Conservation (phyloP, 2,113 vertebrate species). For the Lanius collurio region DNA sequence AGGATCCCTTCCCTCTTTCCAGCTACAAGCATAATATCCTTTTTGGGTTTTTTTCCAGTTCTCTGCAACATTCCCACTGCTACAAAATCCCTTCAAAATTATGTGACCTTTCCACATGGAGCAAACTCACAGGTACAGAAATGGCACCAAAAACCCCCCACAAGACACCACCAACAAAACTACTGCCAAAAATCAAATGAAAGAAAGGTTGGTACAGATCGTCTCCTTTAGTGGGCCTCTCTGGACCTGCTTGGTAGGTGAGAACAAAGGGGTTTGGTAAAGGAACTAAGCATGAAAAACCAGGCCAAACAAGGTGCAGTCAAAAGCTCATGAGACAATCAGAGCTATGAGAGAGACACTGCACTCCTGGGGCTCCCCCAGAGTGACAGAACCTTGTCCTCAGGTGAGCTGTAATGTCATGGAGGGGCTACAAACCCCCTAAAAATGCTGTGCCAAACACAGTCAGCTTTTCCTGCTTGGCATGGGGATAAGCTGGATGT, state of each 20-base stretch:
- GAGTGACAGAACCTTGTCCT: background rate
- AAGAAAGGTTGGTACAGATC: background rate
- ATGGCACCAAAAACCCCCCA: background rate
- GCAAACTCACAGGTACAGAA: background rate
- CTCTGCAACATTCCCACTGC: background rate
- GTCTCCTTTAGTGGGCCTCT: background rate
- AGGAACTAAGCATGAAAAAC: background rate
- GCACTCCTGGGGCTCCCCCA: background rate
- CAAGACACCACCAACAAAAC: background rate
- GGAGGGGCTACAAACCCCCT: background rate
- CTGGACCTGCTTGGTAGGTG: background rate
- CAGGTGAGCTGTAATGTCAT: background rate
- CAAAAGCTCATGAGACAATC: background rate
- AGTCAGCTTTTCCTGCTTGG: background rate
- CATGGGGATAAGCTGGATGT: background rate
- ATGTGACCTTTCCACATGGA: rapidly evolving
- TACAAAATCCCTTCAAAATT: background rate
- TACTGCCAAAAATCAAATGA: background rate
- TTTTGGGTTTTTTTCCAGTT: background rate
- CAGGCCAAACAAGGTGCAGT: background rate
- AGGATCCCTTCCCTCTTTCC: background rate
- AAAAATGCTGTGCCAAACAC: background rate
- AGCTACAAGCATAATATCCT: background rate
- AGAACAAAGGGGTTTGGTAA: background rate
- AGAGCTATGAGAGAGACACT: background rate